A percentile compares a stretch with the other conserved stretches of the same genome.
These are phyloP conservation scores for Argyrosomus regius DNA, from an alignment of 2,797 vertebrate genomes.

Conservation along the genomic window DNA sequence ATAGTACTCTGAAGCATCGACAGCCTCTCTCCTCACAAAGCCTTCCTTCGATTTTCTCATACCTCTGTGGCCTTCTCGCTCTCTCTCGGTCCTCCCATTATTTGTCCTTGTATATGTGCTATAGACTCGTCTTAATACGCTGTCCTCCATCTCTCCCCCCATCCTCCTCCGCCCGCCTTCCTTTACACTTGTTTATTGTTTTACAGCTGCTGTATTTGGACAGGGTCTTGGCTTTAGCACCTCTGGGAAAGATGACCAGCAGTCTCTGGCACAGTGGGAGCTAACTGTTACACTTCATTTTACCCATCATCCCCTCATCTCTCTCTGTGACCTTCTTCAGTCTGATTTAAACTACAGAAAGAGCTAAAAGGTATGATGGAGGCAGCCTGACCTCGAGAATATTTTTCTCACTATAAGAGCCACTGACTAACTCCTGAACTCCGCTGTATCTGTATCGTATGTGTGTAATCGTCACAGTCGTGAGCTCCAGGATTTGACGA, in stretches of 20 bases:
- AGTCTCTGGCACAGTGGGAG: conserved; percentile 12
- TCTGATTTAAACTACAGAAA: background rate
- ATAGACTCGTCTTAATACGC: background rate
- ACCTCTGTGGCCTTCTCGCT: background rate
- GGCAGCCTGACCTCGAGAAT: no score
- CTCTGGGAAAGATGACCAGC: conserved; percentile 51
- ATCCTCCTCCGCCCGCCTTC: background rate
- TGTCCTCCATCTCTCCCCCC: background rate
- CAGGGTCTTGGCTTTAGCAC: conserved; percentile 43
- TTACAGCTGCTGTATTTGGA: conserved; percentile 67
- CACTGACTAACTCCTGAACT: no score
- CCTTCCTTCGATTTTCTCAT: background rate
- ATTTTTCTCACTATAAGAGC: no score
- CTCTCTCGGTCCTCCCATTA: conserved; percentile 6
- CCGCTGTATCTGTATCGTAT: no score
- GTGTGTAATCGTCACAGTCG: no score
- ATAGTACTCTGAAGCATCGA: background rate
- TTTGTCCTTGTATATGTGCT: background rate
- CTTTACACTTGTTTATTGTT: conserved; percentile 66
- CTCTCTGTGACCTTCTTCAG: background rate
- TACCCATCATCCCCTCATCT: background rate
- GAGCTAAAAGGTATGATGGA: no score
- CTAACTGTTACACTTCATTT: background rate
- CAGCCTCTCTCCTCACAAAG: background rate
- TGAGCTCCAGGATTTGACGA: no score